Evolutionary conservation across 1,140 invertebrate species (phyloP), one percentile per base, ranked within the genome.

Genomic region (Oreohelix idahoensis): DNA sequence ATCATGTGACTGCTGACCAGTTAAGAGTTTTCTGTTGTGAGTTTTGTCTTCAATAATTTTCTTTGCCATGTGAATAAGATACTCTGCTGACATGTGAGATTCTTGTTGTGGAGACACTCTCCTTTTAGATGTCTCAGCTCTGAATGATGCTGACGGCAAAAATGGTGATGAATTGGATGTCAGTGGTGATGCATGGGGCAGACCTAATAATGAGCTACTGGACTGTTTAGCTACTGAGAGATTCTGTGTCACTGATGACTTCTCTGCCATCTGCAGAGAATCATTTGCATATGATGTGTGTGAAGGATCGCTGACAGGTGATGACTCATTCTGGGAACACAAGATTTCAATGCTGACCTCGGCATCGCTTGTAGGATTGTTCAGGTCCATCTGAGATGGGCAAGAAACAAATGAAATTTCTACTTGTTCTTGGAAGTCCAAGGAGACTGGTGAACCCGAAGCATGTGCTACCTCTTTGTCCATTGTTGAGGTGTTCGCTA

Each of bases 31-130:
- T 51, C 20, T 51, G n/a, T 17, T 42, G 38, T 29, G 26, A 32
- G n/a, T 15, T 29, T 77, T 77, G 0, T 79, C 58, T 39, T 69
- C 42, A 26, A 69, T 79, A 8, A 79, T 79, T n/a, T 79, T 79
- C 36, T 38, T 66, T 23, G 77, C 36, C 15, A 79, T 69, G 2
- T 66, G n/a, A 32, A 66, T 10, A 8, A 32, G 63, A 66, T 32
- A 29, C 11, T 66, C 63, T 32, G 63, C 29, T 32, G 63, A 66
- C 8, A 66, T 11, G 11, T 66, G 63, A 66, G 63, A 66, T 66
- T 66, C 63, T 66, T 66, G 2, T 23, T 66, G 63, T 29, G 63
- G 5, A 32, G 63, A 66, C 4, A 11, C 29, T 32, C 63, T 66
- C 2, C 11, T n/a, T 29, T 4, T 66, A 32, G 63, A 32, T 29